phyloP scores from a whole-genome alignment of 2,113 vertebrate species.

The Perca flavescens region DNA sequence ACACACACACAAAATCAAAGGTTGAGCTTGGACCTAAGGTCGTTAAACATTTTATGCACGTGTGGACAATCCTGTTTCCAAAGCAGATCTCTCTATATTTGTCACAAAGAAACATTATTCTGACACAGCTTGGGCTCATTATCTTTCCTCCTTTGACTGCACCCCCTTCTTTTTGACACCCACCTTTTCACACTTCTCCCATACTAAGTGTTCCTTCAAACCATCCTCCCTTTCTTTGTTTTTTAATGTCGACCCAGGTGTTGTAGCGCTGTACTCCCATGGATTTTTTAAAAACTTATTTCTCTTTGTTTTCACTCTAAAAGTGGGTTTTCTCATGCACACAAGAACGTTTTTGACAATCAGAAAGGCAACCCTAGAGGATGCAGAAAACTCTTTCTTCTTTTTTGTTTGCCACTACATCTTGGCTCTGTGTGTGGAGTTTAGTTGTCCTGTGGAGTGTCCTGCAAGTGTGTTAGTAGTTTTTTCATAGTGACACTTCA shows the following conservation, averaged over 20 bases:
- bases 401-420: background rate
- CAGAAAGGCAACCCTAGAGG: background rate
- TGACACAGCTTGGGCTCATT: background rate
- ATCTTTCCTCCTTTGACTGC: background rate
- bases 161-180: background rate
- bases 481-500: background rate
- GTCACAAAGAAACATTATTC: slow-evolving; percentile 1
- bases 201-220: background rate
- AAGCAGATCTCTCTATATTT: background rate
- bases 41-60: slow-evolving; percentile 34
- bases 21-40: slow-evolving; percentile 20
- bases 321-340: background rate
- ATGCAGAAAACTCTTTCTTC: background rate
- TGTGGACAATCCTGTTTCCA: slow-evolving; percentile 22
- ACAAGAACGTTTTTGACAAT: background rate
- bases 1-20: slow-evolving; percentile 8
- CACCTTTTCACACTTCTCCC: background rate
- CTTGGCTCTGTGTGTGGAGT: no score
- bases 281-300: no score
- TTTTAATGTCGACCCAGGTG: background rate
- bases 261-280: background rate
- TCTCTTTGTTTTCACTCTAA: background rate
- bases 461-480: background rate
- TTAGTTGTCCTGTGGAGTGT: background rate
- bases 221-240: no score